Conservation (phyloP, 2,888 invertebrate species). For the Terebella lapidaria region DNA sequence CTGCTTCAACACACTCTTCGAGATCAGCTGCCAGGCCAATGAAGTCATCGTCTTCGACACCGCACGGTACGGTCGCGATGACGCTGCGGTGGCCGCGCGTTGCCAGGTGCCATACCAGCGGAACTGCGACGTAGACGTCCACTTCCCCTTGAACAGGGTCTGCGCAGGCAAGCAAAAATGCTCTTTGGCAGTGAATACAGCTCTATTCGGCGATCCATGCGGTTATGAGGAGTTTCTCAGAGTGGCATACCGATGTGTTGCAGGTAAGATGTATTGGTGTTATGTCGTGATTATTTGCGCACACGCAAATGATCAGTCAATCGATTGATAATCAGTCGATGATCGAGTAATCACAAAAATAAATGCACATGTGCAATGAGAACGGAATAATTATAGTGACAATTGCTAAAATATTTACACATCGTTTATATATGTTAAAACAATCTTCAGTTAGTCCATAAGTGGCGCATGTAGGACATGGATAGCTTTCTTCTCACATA, state of each 20-base stretch:
- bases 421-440: too few relatives aligned
- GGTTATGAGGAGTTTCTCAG: slow-evolving; percentile 27
- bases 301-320: too few relatives aligned
- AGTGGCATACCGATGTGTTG: slow-evolving; percentile 24
- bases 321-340: too few relatives aligned
- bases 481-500: too few relatives aligned
- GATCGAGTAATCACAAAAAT: too few relatives aligned
- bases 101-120: slow-evolving; percentile 21
- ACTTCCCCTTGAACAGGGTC: slow-evolving; percentile 21
- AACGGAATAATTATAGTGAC: too few relatives aligned
- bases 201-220: slow-evolving; percentile 24
- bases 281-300: too few relatives aligned
- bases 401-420: too few relatives aligned
- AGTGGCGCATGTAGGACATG: too few relatives aligned
- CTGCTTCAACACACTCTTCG: slow-evolving; percentile 22
- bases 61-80: slow-evolving; percentile 23
- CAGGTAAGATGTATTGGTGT: slow-evolving; percentile 13
- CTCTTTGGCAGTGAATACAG: slow-evolving; percentile 22
- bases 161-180: slow-evolving; percentile 23
- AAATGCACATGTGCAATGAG: too few relatives aligned
- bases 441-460: too few relatives aligned
- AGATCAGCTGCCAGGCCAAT: slow-evolving; percentile 12
- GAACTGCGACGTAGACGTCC: slow-evolving; percentile 26
- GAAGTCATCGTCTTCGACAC: slow-evolving; percentile 21
- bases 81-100: slow-evolving; percentile 19